Percentiles rank a stretch among this genome's conserved stretches.
phyloP scores from a whole-genome alignment of 2,113 vertebrate species.

The Petroica traversi region DNA sequence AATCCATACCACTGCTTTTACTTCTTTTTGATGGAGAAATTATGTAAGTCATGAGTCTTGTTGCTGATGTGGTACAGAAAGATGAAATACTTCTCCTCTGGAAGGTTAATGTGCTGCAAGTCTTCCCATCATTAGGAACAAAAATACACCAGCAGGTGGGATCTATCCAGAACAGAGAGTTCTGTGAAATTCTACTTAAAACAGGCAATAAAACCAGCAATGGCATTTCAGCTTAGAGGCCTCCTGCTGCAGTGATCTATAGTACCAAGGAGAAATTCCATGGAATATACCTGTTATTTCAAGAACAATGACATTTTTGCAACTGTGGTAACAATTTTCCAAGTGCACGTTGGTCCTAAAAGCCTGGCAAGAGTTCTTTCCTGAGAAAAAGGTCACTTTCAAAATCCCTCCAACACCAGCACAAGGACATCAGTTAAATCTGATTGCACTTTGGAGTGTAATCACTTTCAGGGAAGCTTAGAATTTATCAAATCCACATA shows the following conservation, averaged over 20 bases:
- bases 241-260: constrained; percentile 42
- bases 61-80: constrained; percentile 1
- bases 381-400: background rate
- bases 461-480: background rate
- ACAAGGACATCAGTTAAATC: background rate
- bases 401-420: background rate
- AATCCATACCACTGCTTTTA: background rate
- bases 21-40: background rate
- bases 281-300: background rate
- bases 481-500: background rate
- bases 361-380: background rate
- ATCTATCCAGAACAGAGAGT: constrained; percentile 23
- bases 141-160: constrained; percentile 64
- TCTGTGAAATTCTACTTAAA: constrained; percentile 45
- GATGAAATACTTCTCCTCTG: constrained; percentile 28
- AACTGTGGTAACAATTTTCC: background rate
- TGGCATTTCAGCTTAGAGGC: constrained; percentile 26
- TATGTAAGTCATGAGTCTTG: background rate
- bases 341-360: background rate
- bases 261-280: background rate
- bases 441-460: background rate
- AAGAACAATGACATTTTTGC: background rate
- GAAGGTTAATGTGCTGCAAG: constrained; percentile 55
- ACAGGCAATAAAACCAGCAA: constrained; percentile 32
- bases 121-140: constrained; percentile 50